phyloP scores from a whole-genome alignment of 2,797 vertebrate genomes.

The Heteromormyrus szaboi region DNA sequence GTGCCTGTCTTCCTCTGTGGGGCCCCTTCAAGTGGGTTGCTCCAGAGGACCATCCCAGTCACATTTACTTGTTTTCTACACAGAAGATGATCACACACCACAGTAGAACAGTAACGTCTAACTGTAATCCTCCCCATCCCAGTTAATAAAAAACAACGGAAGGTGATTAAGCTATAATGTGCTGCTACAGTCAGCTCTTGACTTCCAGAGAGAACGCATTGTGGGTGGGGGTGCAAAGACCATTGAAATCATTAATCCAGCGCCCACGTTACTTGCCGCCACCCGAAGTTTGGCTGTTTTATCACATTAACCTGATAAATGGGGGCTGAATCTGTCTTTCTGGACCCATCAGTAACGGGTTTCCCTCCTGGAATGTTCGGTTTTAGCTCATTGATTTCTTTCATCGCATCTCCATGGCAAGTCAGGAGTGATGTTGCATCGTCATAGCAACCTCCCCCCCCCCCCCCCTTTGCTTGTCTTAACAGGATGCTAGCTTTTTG shows the following conservation, averaged over 20 bases:
- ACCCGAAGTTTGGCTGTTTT: slow-evolving; percentile 32
- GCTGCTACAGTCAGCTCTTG: not conserved
- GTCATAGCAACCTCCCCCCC: slow-evolving; percentile 36
- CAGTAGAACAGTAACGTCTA: not conserved
- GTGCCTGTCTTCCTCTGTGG: not conserved
- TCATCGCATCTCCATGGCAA: slow-evolving; percentile 37
- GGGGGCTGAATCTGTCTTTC: not conserved
- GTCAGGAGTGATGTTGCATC: slow-evolving; percentile 38
- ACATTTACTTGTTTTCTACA: not conserved
- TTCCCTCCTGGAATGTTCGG: not conserved
- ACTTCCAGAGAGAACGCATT: slow-evolving; percentile 3
- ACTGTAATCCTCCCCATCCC: not conserved
- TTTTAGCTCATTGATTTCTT: slow-evolving; percentile 8
- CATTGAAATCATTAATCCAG: slow-evolving; percentile 34
- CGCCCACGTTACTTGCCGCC: slow-evolving; percentile 19
- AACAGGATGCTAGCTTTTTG: slow-evolving; percentile 29
- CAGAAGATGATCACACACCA: not conserved
- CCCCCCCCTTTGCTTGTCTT: slow-evolving; percentile 27
- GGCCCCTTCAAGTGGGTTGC: not conserved
- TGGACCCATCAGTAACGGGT: not conserved
- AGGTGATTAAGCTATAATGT: not conserved
- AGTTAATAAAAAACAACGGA: not conserved
- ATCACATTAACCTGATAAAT: slow-evolving; percentile 35
- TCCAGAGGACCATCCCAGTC: not conserved
- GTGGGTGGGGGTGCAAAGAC: slow-evolving; percentile 31